Evolutionary conservation across 1,140 invertebrate genomes (phyloP), one percentile per base, ranked within the genome.

Genomic region (Wasmannia auropunctata): DNA sequence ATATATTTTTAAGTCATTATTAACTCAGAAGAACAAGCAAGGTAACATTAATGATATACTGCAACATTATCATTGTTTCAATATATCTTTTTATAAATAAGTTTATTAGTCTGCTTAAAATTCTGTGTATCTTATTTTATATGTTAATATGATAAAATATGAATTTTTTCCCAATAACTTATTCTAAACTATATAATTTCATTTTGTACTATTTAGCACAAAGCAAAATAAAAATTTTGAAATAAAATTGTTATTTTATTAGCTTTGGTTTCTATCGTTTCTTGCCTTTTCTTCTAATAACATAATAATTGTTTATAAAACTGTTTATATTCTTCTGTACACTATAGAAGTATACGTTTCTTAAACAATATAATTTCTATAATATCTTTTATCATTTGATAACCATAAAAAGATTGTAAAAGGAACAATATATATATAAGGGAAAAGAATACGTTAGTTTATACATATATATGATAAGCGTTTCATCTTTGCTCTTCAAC

Each of bases 281-380:
- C 88, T 77, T 91, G 77, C 58, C 22, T 65, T 74, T 88, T 88
- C 74, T 86, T 91, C 86, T 90, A 81, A 86, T 58, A 75, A n/a
- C 28, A 87, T 76, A 49, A 56, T 70, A 65, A 72, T 19, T n/a
- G 62, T 37, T 63, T 40, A 37, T 37, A 72, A 37, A 83, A 74
- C 31, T 56, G 62, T 54, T 40, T 54, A 54, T 51, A 67, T 31
- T 67, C 40, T 37, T 85, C 56, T 85, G 40, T 85, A 90, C 56
- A 89, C 49, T 63, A 58, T 80, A 43, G 7, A 10, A 72, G 11
- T 86, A 80, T 69, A 75, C 31, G 7, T 65, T n/a, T 86, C 22
- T 77, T 40, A 16, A 63, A 37, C 49, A 86, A 63, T 14, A 70
- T 16, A 72, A 84, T 54, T 46, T 85, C 5, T 65, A 51, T 49